phyloP scores from a whole-genome alignment of 2,797 vertebrate species.

The Adelosebastes latens region DNA sequence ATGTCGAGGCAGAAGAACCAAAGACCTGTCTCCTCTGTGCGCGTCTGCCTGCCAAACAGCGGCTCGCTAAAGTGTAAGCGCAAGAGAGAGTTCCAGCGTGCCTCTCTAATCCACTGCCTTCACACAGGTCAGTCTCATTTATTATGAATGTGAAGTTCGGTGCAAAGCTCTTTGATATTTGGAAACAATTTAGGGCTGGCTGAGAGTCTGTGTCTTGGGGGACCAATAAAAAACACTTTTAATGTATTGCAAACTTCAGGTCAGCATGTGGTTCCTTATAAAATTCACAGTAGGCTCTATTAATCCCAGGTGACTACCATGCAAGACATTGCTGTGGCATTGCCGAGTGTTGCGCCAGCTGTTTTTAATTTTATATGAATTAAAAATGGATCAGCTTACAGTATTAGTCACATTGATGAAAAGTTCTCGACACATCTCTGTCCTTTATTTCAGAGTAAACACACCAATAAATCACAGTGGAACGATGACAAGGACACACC shows the following conservation, averaged over 20 bases:
- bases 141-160: conserved; percentile 69
- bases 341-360: conserved; percentile 18
- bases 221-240: conserved; percentile 65
- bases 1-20: conserved; percentile 64
- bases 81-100: conserved; percentile 45
- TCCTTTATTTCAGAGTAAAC: neutral
- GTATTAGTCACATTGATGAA: neutral
- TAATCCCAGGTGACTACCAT: conserved; percentile 44
- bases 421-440: neutral
- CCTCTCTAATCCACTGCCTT: conserved; percentile 62
- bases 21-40: conserved; percentile 49
- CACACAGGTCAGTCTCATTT: conserved; percentile 68
- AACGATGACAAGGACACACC: neutral
- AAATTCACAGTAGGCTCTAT: conserved; percentile 47
- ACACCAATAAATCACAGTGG: neutral
- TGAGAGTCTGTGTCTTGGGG: conserved; percentile 47
- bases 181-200: conserved; percentile 71
- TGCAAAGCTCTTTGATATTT: conserved; percentile 66
- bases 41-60: conserved; percentile 37
- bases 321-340: conserved; percentile 23
- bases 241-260: conserved; percentile 61
- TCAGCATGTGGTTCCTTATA: conserved; percentile 57
- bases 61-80: conserved; percentile 46
- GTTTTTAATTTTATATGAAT: conserved; percentile 27
- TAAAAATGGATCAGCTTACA: conserved; percentile 10